Conservation (phyloP, 2,797 vertebrate genomes). For the Tenualosa thibaudeaui region DNA sequence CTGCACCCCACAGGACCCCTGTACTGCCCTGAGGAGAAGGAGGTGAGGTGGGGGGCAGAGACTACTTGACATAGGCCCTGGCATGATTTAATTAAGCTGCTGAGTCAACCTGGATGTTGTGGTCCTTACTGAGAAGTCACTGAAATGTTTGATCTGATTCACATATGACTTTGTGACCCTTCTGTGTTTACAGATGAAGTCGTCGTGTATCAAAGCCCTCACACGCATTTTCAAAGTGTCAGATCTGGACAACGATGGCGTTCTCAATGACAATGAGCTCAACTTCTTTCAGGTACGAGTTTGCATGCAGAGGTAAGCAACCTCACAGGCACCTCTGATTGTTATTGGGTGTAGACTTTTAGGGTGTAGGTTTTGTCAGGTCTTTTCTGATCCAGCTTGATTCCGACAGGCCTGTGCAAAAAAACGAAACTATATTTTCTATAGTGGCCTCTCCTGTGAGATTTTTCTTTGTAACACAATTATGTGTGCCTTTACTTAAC, state of each 20-base stretch:
- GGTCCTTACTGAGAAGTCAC: background rate
- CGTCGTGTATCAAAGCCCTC: slow-evolving; percentile 92
- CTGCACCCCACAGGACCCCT: slow-evolving; percentile 96
- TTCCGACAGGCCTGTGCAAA: background rate
- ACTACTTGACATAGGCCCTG: background rate
- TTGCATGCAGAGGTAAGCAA: background rate
- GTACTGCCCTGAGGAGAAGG: slow-evolving; percentile 97
- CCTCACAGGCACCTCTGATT: background rate
- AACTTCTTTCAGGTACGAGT: slow-evolving; percentile 94
- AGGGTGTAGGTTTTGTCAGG: background rate
- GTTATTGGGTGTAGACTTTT: background rate
- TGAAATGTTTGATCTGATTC: background rate
- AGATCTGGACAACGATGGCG: slow-evolving; percentile 96
- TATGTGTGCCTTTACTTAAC: background rate
- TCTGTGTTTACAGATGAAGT: slow-evolving; percentile 82
- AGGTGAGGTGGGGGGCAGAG: slow-evolving; percentile 74
- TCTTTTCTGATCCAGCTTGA: background rate
- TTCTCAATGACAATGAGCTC: slow-evolving; percentile 95
- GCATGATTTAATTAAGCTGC: background rate
- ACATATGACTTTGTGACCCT: background rate
- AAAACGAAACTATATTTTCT: background rate
- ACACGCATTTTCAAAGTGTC: slow-evolving; percentile 98
- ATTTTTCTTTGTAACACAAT: background rate
- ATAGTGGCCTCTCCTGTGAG: background rate
- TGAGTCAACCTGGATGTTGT: background rate